Evolutionary conservation across 2,888 invertebrate genomes (phyloP).

Genomic region (Graphium colonna): DNA sequence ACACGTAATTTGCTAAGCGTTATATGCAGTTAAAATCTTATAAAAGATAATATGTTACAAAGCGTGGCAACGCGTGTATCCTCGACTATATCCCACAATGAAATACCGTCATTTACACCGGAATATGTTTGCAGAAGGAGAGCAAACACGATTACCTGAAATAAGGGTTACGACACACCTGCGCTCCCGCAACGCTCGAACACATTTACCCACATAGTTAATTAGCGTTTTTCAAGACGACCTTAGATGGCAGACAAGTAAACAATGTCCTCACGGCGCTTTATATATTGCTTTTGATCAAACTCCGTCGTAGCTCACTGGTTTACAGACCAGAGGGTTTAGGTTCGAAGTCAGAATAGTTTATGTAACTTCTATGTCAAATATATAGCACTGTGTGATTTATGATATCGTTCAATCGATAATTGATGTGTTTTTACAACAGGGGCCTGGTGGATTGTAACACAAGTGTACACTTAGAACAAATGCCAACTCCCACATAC

Average conservation of each 20-base stretch:
- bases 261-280: conserved; percentile 2
- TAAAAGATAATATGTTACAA: conserved; percentile 36
- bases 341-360: too few relatives aligned
- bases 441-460: too few relatives aligned
- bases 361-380: too few relatives aligned
- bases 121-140: conserved; percentile 62
- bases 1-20: conserved; percentile 14
- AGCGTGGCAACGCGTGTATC: conserved; percentile 35
- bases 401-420: too few relatives aligned
- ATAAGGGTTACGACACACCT: conserved; percentile 67
- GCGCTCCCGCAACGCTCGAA: conserved; percentile 22
- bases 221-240: conserved; percentile 34
- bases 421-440: too few relatives aligned
- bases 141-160: conserved; percentile 71
- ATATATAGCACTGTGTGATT: too few relatives aligned
- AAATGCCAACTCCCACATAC: too few relatives aligned
- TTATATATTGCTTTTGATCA: neutral
- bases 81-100: conserved; percentile 38
- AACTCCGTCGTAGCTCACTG: too few relatives aligned
- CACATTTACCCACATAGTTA: conserved; percentile 31
- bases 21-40: conserved; percentile 27
- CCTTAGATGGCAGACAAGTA: conserved; percentile 8
- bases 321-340: neutral
- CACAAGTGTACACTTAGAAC: too few relatives aligned
- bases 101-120: conserved; percentile 59